These are phyloP conservation scores for Raillietiella orientalis DNA, from an alignment of 2,888 invertebrate genomes.

Conservation along the genomic window DNA sequence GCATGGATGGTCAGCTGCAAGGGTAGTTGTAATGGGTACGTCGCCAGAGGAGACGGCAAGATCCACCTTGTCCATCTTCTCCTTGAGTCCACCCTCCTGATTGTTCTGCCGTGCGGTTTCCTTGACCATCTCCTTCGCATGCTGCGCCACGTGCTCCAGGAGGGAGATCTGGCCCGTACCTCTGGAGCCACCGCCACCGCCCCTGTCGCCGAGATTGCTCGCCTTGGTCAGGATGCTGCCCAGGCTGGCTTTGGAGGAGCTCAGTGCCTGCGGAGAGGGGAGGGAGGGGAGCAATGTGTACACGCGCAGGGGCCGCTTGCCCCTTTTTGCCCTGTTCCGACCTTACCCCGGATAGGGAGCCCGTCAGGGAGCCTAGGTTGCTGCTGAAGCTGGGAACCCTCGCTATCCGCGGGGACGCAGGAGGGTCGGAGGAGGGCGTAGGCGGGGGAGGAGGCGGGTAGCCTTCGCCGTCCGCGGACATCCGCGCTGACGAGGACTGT, in stretches of 20 bases:
- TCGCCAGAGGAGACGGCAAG: conserved; percentile 24
- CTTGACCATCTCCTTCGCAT: conserved; percentile 56
- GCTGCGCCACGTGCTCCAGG: conserved; percentile 53
- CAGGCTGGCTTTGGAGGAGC: too few species aligned
- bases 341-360: too few species aligned
- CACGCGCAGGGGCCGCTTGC: too few species aligned
- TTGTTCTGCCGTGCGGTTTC: conserved; percentile 65
- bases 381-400: conserved; percentile 14
- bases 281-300: conserved; percentile 5
- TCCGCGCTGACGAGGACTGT: too few species aligned
- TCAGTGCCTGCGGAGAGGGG: conserved; percentile 19
- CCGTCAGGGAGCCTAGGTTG: too few species aligned
- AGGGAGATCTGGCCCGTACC: conserved; percentile 54
- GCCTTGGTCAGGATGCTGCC: conserved; percentile 25
- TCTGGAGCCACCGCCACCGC: conserved; percentile 13
- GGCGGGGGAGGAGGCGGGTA: conserved; percentile 10
- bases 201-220: conserved; percentile 24
- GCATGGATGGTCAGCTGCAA: conserved; percentile 45
- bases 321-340: too few species aligned
- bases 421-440: conserved; percentile 9
- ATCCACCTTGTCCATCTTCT: conserved; percentile 8
- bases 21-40: conserved; percentile 16
- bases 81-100: conserved; percentile 28
- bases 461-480: conserved; percentile 27
- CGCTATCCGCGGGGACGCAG: conserved; percentile 9